Evolutionary conservation across 2,797 vertebrate genomes (phyloP).

Genomic region (Phyllotis vaccarum): DNA sequence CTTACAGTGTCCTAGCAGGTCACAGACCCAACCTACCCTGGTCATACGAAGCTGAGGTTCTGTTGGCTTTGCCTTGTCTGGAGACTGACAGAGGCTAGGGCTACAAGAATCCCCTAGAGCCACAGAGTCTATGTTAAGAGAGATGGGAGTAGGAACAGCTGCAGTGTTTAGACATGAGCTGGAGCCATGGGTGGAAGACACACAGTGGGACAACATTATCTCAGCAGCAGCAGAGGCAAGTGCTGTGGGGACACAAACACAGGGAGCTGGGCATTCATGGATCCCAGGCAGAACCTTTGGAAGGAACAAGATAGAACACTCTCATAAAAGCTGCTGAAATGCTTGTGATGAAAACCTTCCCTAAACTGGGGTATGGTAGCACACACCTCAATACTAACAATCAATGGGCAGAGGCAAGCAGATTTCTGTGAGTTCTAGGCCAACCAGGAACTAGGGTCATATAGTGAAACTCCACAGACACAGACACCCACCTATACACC

Average conservation of each 20-base stretch:
- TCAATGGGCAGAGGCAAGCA: background rate
- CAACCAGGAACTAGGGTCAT: background rate
- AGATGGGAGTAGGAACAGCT: background rate
- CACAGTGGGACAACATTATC: background rate
- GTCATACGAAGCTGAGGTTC: background rate
- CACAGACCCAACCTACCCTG: background rate
- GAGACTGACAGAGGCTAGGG: fast-evolving
- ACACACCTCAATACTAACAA: background rate
- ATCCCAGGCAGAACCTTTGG: fast-evolving
- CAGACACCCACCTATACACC: too few relatives aligned
- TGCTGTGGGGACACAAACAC: fast-evolving
- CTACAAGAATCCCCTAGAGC: background rate
- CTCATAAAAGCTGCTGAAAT: background rate
- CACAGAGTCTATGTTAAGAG: background rate
- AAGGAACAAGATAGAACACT: background rate
- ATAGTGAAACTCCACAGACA: background rate
- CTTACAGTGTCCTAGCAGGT: background rate
- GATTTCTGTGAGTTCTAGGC: background rate
- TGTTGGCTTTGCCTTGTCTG: fast-evolving
- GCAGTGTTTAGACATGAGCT: background rate
- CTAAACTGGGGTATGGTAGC: background rate
- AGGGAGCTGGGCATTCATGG: background rate
- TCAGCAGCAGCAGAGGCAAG: background rate
- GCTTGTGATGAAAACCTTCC: background rate
- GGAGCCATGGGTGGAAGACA: background rate